Base-by-base conservation (phyloP, 2,113 vertebrate genomes). In the Ifrita kowaldi region DNA sequence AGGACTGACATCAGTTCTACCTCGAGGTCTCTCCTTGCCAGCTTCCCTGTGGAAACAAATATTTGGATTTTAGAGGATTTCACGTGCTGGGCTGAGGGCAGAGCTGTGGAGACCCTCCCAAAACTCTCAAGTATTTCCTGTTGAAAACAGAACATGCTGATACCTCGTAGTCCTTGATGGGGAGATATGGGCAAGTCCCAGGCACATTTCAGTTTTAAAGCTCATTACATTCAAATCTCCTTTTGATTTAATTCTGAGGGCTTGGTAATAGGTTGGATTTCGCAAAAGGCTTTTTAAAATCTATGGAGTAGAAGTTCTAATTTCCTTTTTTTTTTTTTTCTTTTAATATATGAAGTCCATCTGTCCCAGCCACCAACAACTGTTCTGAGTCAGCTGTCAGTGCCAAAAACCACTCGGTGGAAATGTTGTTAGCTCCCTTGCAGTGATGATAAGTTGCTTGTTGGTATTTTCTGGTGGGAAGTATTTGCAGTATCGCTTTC, bases 321-420 rank as follows among this genome's bases (percentile, higher is more conserved):
- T 75, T 73, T 87, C 30, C 44, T 20, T 52, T n/a, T 53, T n/a
- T 52, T 44, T n/a, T 28, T 71, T 44, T 64, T 56, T 70, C 47
- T 57, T 80, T 80, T 39, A 75, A 69, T 91, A 93, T 86, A 42
- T 68, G 89, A 97, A 94, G 86, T 95, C 93, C 97, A 97, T 92
- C 93, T 98, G 96, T 92, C 71, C 91, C 65, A 85, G 88, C 86
- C 88, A 95, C 77, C 89, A 85, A 82, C 95, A 93, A 59, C 86
- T 95, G 97, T 87, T 97, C 88, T 17, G 19, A 71, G 83, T 96
- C 97, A 97, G 94, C 97, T 98, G 97, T 97, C 90, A 53, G 77
- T 95, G 96, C 96, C 96, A 93, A 70, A 74, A 69, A 74, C n/a
- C 83, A 47, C 90, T 96, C 24, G 3, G 53, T 89, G 85, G 93